Percentiles rank a stretch among this genome's conserved stretches.
Evolutionary conservation across 2,888 invertebrate species (phyloP).

Genomic region (Tricholauxania praeusta): DNA sequence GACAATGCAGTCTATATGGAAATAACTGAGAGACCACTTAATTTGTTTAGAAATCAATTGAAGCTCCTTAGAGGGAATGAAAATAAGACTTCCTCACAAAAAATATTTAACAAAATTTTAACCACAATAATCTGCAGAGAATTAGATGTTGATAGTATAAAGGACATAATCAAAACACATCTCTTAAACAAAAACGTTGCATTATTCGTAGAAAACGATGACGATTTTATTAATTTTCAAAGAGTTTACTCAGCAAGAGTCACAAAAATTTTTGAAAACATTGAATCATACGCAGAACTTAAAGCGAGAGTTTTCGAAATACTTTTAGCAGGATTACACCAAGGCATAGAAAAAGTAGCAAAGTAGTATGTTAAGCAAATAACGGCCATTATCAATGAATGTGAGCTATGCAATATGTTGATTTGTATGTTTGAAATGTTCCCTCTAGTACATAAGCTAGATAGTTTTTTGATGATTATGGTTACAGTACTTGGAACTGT

Average conservation of each 20-base stretch:
- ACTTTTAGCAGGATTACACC: conserved; percentile 33
- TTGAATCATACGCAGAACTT: neutral
- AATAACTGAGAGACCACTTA: conserved; percentile 17
- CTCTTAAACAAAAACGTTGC: too few relatives aligned
- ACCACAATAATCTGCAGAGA: neutral
- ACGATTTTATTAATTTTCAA: too few relatives aligned
- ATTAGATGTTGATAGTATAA: too few relatives aligned
- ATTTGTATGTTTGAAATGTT: too few relatives aligned
- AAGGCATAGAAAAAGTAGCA: conserved; percentile 38
- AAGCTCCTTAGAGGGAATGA: conserved; percentile 12
- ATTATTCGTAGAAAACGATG: too few relatives aligned
- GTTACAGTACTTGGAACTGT: too few relatives aligned
- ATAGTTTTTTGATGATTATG: too few relatives aligned
- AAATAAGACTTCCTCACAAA: neutral
- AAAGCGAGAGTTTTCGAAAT: conserved; percentile 14
- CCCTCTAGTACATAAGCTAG: too few relatives aligned
- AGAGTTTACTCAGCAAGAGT: neutral
- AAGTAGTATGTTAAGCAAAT: conserved; percentile 40
- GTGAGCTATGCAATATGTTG: conserved; percentile 44
- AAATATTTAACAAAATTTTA: neutral
- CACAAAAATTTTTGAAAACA: conserved; percentile 12
- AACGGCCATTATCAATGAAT: conserved; percentile 37
- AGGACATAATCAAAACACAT: too few relatives aligned
- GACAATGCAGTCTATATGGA: neutral
- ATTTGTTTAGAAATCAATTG: too few relatives aligned